phyloP scores from a whole-genome alignment of 2,797 vertebrate genomes.

The Masticophis lateralis region DNA sequence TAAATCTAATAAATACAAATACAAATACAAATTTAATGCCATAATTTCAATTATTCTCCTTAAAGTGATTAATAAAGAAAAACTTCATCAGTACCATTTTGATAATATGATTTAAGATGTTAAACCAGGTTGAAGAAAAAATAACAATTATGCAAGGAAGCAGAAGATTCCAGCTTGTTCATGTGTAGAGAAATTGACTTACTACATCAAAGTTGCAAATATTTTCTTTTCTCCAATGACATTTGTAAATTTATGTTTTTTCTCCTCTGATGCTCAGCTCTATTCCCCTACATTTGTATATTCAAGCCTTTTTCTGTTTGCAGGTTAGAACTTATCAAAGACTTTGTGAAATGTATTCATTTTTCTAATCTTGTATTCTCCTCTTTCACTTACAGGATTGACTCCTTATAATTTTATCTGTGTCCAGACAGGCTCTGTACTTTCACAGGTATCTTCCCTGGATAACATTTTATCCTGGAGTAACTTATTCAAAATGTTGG shows the following conservation, averaged over 20 bases:
- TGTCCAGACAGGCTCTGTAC: slow-evolving; percentile 91
- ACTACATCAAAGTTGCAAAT: background rate
- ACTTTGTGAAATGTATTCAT: background rate
- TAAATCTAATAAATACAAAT: no score
- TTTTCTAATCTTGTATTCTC: slow-evolving; percentile 7
- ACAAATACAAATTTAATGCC: no score
- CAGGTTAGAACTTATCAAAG: background rate
- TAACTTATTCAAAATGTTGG: slow-evolving; percentile 84
- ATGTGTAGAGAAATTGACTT: background rate
- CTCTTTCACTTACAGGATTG: slow-evolving; percentile 77
- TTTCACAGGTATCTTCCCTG: slow-evolving; percentile 88
- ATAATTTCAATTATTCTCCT: background rate
- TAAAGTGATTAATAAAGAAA: background rate
- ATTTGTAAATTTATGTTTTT: background rate
- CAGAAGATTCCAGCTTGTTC: background rate
- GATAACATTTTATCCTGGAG: slow-evolving; percentile 91
- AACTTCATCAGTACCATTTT: background rate
- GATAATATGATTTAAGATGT: background rate
- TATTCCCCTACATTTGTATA: background rate
- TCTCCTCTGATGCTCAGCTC: background rate
- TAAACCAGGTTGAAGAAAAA: background rate
- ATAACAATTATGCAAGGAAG: background rate
- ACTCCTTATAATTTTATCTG: slow-evolving; percentile 98
- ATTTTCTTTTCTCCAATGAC: background rate
- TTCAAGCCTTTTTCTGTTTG: background rate